These are phyloP conservation scores for Ctenochaetus hawaiiensis DNA, from an alignment of 2,797 vertebrate genomes.

Conservation along the genomic window DNA sequence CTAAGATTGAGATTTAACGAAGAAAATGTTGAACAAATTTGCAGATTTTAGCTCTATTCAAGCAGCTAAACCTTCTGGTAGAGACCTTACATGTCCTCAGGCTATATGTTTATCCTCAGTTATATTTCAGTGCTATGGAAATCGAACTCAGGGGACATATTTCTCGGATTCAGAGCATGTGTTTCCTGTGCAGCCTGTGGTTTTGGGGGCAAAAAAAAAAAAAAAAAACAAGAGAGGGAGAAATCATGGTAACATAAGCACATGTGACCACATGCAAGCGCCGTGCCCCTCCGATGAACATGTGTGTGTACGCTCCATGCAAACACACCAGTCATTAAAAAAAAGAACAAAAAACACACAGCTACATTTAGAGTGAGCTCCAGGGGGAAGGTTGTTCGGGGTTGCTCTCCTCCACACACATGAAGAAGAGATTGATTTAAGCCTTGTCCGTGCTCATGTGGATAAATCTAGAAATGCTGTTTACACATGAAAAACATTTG, in stretches of 20 bases:
- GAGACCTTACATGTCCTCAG: constrained; percentile 20
- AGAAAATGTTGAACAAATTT: background rate
- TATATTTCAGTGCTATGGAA: constrained; percentile 20
- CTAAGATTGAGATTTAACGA: constrained; percentile 1
- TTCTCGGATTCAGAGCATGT: constrained; percentile 20
- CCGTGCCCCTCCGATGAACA: constrained; percentile 10
- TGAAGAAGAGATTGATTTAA: constrained; percentile 50
- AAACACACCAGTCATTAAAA: constrained; percentile 29
- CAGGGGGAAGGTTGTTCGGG: background rate
- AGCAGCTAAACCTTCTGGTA: constrained; percentile 1
- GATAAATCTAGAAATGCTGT: constrained; percentile 5
- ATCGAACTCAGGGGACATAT: background rate
- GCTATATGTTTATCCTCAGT: constrained; percentile 44
- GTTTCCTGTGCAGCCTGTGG: constrained; percentile 25
- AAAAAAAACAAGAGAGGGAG: constrained; percentile 13
- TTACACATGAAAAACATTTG: background rate
- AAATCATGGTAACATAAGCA: constrained; percentile 40
- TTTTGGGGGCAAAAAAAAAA: constrained; percentile 13
- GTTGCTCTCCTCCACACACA: constrained; percentile 3
- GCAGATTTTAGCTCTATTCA: background rate
- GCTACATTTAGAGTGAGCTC: constrained; percentile 8
- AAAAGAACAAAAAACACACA: constrained; percentile 6
- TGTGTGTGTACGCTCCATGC: constrained; percentile 18
- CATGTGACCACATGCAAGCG: constrained; percentile 37
- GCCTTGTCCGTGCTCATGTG: background rate